Percentiles rank a stretch among this genome's conserved stretches.
Evolutionary conservation across 2,797 vertebrate species (phyloP).

Genomic region (Onychomys arenicola): DNA sequence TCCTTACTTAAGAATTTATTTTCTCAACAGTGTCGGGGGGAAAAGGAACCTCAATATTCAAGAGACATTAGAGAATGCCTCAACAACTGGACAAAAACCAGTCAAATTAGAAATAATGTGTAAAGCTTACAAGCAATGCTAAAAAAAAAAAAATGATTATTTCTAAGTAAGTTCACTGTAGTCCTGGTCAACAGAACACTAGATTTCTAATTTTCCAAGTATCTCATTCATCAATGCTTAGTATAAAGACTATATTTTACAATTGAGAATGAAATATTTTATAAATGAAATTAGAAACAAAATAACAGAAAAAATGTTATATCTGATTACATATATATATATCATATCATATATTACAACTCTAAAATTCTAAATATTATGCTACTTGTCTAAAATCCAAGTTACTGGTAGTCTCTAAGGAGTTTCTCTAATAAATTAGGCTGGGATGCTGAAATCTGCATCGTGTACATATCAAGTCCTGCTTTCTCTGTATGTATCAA

Average conservation of each 20-base stretch:
- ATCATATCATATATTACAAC: too few relatives aligned
- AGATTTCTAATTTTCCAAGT: background rate
- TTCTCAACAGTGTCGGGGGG: background rate
- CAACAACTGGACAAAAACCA: background rate
- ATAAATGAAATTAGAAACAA: background rate
- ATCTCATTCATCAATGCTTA: background rate
- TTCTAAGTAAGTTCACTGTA: background rate
- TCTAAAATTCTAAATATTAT: background rate
- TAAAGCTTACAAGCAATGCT: background rate
- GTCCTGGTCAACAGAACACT: background rate
- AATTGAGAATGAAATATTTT: constrained; percentile 22
- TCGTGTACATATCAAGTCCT: too few relatives aligned
- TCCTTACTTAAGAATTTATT: background rate
- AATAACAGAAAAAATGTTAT: background rate
- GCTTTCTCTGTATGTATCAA: too few relatives aligned
- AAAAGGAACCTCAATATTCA: background rate
- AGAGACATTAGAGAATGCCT: background rate
- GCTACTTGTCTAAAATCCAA: background rate
- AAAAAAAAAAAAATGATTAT: background rate
- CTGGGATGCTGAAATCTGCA: background rate
- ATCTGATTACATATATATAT: background rate
- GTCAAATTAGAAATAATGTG: background rate
- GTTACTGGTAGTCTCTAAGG: background rate
- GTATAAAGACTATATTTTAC: background rate
- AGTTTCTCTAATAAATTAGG: background rate